Evolutionary conservation across 2,888 invertebrate genomes (phyloP).

Genomic region (Lagria hirta): DNA sequence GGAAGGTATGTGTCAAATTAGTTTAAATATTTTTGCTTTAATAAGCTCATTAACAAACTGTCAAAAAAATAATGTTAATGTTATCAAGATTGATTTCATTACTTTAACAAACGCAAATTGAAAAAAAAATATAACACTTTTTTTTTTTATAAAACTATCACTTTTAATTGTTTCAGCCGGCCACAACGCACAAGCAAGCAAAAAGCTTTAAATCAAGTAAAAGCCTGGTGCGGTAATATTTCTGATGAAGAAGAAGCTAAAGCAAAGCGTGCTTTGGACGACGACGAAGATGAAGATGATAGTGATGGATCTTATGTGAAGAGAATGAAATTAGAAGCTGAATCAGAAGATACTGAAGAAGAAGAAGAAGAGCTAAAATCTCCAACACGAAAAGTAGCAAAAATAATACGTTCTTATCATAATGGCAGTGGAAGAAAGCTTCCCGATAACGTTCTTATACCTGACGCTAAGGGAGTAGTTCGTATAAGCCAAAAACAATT

Average conservation of each 20-base stretch:
- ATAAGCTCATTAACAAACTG: no score
- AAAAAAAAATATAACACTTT: not conserved
- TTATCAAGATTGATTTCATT: no score
- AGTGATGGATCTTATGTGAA: constrained; percentile 52
- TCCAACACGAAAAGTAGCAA: constrained; percentile 21
- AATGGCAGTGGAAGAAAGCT: constrained; percentile 40
- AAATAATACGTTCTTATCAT: constrained; percentile 18
- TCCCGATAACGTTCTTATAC: constrained; percentile 53
- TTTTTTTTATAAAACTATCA: no score
- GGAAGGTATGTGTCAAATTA: constrained; percentile 33
- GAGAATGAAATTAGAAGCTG: constrained; percentile 49
- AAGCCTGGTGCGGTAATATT: constrained; percentile 78
- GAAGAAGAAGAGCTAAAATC: constrained; percentile 27
- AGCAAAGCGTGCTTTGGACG: constrained; percentile 35
- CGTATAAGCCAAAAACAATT: constrained; percentile 75
- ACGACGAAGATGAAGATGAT: constrained; percentile 41
- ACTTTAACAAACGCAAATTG: no score
- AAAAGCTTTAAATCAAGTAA: constrained; percentile 79
- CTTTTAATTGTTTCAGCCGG: constrained; percentile 60
- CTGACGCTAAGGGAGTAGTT: constrained; percentile 68
- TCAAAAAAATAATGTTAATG: no score
- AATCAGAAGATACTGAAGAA: constrained; percentile 45
- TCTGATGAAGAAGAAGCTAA: constrained; percentile 56
- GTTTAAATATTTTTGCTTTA: no score
- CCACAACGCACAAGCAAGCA: constrained; percentile 78